Conservation (phyloP, 2,113 vertebrate genomes). For the Oriolus oriolus region DNA sequence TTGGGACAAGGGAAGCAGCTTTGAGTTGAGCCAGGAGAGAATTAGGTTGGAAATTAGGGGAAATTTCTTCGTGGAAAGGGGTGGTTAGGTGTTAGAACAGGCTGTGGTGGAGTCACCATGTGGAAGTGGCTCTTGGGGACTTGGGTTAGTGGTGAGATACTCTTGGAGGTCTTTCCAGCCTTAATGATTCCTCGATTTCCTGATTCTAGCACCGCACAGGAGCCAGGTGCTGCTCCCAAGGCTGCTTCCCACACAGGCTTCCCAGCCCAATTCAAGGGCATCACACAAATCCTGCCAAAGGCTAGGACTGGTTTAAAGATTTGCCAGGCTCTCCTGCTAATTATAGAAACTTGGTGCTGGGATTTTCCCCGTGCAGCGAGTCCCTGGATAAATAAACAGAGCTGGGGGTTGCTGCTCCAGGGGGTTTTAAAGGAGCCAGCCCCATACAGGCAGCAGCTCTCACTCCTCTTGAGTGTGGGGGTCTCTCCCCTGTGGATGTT, state of each 20-base stretch:
- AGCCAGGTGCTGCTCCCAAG: not conserved
- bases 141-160: not conserved
- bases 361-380: not conserved
- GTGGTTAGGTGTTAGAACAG: not conserved
- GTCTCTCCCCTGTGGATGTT: not conserved
- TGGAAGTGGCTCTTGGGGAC: not conserved
- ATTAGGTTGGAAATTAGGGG: not conserved
- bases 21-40: not conserved
- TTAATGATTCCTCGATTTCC: not conserved
- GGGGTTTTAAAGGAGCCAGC: not conserved
- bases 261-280: not conserved
- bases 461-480: not conserved
- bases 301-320: slow-evolving; percentile 11
- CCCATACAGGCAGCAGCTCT: not conserved
- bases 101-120: not conserved
- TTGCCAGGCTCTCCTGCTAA: slow-evolving; percentile 18
- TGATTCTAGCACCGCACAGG: not conserved
- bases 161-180: not conserved
- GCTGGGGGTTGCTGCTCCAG: not conserved
- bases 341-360: slow-evolving; percentile 34
- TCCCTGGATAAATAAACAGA: not conserved
- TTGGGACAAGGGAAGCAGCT: not conserved
- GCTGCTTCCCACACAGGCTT: not conserved
- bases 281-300: not conserved
- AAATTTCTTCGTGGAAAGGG: not conserved